A percentile compares a stretch with the other conserved stretches of the same genome.
phyloP scores from a whole-genome alignment of 2,888 invertebrate species.

The Dryococelus australis region DNA sequence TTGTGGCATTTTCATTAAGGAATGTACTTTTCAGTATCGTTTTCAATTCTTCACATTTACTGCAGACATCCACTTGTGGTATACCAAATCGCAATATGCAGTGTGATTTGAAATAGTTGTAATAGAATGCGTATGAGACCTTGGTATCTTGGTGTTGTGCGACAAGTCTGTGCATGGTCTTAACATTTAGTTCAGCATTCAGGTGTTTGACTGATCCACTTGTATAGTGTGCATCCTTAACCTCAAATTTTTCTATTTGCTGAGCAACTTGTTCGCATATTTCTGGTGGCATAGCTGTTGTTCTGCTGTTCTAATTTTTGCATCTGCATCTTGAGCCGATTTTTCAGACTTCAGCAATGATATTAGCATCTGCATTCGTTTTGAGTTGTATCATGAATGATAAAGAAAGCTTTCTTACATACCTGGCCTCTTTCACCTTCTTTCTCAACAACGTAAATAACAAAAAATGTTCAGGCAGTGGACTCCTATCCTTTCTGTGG shows the following conservation, averaged over 20 bases:
- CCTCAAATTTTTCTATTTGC: not conserved
- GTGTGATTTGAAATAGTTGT: not conserved
- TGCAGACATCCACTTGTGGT: not conserved
- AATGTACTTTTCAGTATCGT: not conserved
- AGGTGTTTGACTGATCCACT: not conserved
- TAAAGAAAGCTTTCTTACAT: no score
- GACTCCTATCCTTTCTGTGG: no score
- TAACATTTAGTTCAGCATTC: not conserved
- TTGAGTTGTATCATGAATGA: no score
- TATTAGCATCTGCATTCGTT: no score
- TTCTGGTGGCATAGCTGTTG: no score
- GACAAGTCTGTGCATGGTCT: not conserved
- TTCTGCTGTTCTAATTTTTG: no score
- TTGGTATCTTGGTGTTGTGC: not conserved
- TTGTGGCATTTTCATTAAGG: not conserved
- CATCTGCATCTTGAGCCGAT: no score
- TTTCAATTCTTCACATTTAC: not conserved
- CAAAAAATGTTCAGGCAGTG: no score
- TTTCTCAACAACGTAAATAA: no score
- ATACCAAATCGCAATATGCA: not conserved
- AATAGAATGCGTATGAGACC: not conserved
- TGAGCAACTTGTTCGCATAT: no score
- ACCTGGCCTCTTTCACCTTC: no score
- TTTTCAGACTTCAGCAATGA: no score
- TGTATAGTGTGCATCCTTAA: not conserved